phyloP scores from a whole-genome alignment of 64 coral and sea anemone genomes.

The Pocillopora damicornis region DNA sequence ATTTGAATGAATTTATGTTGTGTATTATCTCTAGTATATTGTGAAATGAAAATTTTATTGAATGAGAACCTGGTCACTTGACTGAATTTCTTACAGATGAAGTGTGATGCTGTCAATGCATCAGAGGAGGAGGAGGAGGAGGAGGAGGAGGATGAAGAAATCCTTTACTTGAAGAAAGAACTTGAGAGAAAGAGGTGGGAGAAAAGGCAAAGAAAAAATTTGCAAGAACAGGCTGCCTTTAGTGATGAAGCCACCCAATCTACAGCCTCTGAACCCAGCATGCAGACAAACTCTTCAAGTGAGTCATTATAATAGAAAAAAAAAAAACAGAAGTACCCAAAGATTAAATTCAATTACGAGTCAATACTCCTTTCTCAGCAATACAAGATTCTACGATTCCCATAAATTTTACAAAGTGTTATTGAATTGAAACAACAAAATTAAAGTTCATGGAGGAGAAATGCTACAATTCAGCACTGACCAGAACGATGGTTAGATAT shows the following conservation, averaged over 20 bases:
- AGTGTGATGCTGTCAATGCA: conserved; percentile 65
- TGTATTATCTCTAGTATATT: too few relatives aligned
- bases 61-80: not conserved
- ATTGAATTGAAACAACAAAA: too few relatives aligned
- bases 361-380: not conserved
- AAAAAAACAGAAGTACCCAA: not conserved
- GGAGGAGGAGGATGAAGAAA: conserved; percentile 94
- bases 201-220: conserved; percentile 68
- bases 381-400: too few relatives aligned
- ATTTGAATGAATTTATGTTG: not conserved
- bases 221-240: conserved; percentile 58
- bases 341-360: not conserved
- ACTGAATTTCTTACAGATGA: conserved; percentile 70
- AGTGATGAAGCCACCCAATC: conserved; percentile 66
- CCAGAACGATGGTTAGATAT: too few relatives aligned
- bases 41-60: too few relatives aligned
- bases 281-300: conserved; percentile 55
- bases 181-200: conserved; percentile 71
- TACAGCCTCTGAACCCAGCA: conserved; percentile 42
- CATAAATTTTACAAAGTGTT: too few relatives aligned
- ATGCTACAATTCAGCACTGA: too few relatives aligned
- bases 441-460: too few relatives aligned
- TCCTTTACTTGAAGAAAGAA: conserved; percentile 67
- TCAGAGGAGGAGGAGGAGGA: conserved; percentile 84
- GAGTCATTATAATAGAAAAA: not conserved